Conservation (phyloP, 2,797 vertebrate genomes). For the Capromys pilorides region DNA sequence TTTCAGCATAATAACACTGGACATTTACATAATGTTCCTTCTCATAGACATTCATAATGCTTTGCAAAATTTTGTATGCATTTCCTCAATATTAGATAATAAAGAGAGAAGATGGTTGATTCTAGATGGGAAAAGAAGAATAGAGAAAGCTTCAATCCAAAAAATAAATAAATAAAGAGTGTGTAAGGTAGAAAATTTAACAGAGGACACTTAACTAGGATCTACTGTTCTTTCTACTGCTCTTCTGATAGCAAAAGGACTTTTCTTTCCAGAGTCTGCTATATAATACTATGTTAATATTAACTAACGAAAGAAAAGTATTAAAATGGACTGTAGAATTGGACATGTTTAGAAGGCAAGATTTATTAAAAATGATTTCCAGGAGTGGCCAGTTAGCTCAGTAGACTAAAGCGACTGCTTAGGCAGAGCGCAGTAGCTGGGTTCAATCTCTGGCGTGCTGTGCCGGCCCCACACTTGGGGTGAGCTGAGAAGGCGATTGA, state of each 20-base stretch:
- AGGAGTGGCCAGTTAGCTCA: background rate
- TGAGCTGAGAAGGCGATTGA: too few relatives aligned
- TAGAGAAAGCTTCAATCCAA: constrained; percentile 58
- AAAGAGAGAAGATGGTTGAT: constrained; percentile 52
- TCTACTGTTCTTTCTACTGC: constrained; percentile 43
- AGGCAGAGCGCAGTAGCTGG: too few relatives aligned
- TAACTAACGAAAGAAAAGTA: constrained; percentile 57
- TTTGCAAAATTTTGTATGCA: constrained; percentile 63
- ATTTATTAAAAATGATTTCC: constrained; percentile 51
- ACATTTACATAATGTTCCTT: constrained; percentile 72
- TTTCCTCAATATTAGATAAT: constrained; percentile 67
- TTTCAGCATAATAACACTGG: constrained; percentile 68
- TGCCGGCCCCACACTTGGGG: too few relatives aligned
- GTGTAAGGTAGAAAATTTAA: constrained; percentile 47
- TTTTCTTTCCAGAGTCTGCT: constrained; percentile 43
- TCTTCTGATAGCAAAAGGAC: constrained; percentile 29
- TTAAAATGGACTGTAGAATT: constrained; percentile 55
- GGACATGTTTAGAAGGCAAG: constrained; percentile 41
- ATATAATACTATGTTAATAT: constrained; percentile 41
- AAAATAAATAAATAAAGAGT: background rate
- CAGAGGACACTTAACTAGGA: constrained; percentile 34
- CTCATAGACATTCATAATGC: constrained; percentile 56
- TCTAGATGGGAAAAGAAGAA: constrained; percentile 44
- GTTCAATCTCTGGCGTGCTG: too few relatives aligned
- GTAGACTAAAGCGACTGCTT: too few relatives aligned